Evolutionary conservation across 2,888 invertebrate species (phyloP).

Genomic region (Zootermopsis nevadensis): DNA sequence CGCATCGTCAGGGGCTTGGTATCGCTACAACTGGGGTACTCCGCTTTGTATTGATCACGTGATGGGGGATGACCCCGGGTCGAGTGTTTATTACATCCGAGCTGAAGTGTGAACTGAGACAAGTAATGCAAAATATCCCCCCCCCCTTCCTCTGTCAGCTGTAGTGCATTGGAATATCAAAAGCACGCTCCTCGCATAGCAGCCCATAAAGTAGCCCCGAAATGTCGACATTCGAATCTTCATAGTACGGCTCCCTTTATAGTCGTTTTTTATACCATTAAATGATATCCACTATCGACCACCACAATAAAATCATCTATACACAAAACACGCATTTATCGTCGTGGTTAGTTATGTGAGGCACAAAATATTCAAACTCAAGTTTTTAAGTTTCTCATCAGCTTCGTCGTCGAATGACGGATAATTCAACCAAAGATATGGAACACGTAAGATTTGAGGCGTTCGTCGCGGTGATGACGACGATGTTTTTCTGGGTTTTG

Average conservation of each 20-base stretch:
- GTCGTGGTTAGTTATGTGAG: too few species aligned
- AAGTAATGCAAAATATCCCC: background rate
- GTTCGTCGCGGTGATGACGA: too few species aligned
- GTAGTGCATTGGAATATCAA: background rate
- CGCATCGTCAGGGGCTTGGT: constrained; percentile 4
- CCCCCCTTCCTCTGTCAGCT: background rate
- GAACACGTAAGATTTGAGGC: too few species aligned
- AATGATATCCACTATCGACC: background rate
- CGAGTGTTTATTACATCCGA: constrained; percentile 13
- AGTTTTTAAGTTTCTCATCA: too few species aligned
- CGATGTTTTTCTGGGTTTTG: too few species aligned
- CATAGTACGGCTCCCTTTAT: background rate
- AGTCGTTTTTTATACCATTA: background rate
- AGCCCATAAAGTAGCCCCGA: background rate
- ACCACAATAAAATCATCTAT: background rate
- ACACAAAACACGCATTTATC: too few species aligned
- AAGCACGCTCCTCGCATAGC: background rate
- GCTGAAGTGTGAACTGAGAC: constrained; percentile 16
- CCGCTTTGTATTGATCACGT: constrained; percentile 10
- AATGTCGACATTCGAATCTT: background rate
- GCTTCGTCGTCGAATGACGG: too few species aligned
- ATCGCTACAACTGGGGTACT: background rate
- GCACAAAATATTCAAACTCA: too few species aligned
- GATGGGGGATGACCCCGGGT: constrained; percentile 5
- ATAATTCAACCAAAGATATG: too few species aligned